A percentile compares a stretch with the other conserved stretches of the same genome.
phyloP scores from a whole-genome alignment of 2,888 invertebrate genomes.

The Cepaea hortensis region DNA sequence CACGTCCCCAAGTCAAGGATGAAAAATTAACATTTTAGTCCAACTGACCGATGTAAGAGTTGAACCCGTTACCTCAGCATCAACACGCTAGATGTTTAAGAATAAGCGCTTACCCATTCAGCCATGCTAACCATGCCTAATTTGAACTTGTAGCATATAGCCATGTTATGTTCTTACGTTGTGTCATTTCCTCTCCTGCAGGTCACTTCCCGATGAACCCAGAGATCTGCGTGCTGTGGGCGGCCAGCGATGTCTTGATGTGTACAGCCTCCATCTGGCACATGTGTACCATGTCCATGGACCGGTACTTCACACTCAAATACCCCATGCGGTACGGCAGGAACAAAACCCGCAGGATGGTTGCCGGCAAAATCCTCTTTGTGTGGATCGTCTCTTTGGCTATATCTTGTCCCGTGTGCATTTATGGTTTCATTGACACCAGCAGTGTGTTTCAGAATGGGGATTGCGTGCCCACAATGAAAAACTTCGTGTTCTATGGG shows the following conservation, averaged over 20 bases:
- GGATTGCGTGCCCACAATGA: slow-evolving; percentile 67
- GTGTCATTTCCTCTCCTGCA: slow-evolving; percentile 74
- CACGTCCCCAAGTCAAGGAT: too few species aligned
- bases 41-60: too few species aligned
- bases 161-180: too few species aligned
- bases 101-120: too few species aligned
- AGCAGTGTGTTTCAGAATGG: slow-evolving; percentile 66
- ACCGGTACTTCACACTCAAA: slow-evolving; percentile 89
- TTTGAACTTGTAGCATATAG: too few species aligned
- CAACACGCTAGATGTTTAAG: too few species aligned
- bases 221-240: slow-evolving; percentile 85
- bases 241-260: slow-evolving; percentile 80
- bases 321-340: slow-evolving; percentile 87
- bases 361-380: slow-evolving; percentile 88
- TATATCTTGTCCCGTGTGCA: slow-evolving; percentile 76
- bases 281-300: slow-evolving; percentile 80
- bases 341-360: slow-evolving; percentile 74
- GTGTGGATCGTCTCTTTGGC: slow-evolving; percentile 91
- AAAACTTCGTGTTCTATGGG: slow-evolving; percentile 83
- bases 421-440: slow-evolving; percentile 69
- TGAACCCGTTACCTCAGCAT: too few species aligned
- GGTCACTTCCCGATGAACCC: slow-evolving; percentile 88
- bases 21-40: too few species aligned
- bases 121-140: too few species aligned
- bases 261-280: slow-evolving; percentile 80